Percentiles rank a stretch among this genome's conserved stretches.
phyloP scores from a whole-genome alignment of 2,113 vertebrate species.

The Poicephalus gulielmi region DNA sequence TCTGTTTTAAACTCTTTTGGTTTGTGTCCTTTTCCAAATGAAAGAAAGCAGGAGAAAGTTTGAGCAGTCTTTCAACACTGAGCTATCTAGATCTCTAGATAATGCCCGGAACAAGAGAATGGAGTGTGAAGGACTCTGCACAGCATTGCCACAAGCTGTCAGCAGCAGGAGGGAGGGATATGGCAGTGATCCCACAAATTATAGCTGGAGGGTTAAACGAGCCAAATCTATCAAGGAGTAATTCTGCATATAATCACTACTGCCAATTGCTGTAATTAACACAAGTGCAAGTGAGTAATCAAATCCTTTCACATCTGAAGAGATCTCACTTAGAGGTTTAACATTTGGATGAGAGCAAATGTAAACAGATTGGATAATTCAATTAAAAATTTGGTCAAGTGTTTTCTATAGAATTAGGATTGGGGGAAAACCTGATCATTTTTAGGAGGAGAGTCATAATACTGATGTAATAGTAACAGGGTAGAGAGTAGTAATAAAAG shows the following conservation, averaged over 20 bases:
- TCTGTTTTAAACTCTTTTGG: neutral
- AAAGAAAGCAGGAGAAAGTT: neutral
- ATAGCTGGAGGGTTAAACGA: neutral
- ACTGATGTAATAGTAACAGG: neutral
- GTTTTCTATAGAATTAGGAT: neutral
- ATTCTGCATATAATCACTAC: neutral
- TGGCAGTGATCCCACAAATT: neutral
- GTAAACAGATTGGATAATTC: neutral
- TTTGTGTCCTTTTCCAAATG: neutral
- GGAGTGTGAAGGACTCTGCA: constrained; percentile 15
- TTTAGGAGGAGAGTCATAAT: neutral
- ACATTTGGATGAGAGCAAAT: neutral
- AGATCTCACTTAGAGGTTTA: neutral
- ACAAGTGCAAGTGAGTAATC: neutral
- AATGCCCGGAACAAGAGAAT: neutral
- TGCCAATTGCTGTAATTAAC: neutral
- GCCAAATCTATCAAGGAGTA: neutral
- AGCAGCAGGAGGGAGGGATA: neutral
- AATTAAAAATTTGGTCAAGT: neutral
- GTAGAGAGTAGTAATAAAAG: neutral
- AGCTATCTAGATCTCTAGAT: constrained; percentile 47
- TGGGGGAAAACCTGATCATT: neutral
- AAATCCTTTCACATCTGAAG: neutral
- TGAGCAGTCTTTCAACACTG: neutral
- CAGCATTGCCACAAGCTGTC: constrained; percentile 10